Evolutionary conservation across 2,888 invertebrate genomes (phyloP).

Genomic region (Drosophila picticornis): DNA sequence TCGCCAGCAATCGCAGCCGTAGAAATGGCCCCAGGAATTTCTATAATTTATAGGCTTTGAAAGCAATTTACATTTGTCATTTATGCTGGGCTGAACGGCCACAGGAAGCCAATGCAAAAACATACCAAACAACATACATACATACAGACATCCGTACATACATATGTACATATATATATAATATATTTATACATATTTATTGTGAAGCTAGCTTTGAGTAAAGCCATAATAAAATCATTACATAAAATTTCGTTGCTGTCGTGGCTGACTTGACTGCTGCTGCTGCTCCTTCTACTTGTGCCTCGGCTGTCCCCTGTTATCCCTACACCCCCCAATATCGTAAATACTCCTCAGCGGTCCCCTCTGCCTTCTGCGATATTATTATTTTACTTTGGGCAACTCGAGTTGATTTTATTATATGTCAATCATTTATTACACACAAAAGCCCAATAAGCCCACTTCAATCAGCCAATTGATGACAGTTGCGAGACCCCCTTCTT

Average conservation of each 20-base stretch:
- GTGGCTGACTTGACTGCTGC: neutral
- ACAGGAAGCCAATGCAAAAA: slow-evolving; percentile 42
- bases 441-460: slow-evolving; percentile 40
- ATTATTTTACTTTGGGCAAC: slow-evolving; percentile 38
- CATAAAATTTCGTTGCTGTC: slow-evolving; percentile 51
- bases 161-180: neutral
- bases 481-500: neutral
- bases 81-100: slow-evolving; percentile 55
- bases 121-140: slow-evolving; percentile 4
- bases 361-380: slow-evolving; percentile 19
- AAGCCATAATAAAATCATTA: slow-evolving; percentile 67
- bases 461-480: slow-evolving; percentile 42
- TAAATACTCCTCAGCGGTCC: neutral
- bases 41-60: slow-evolving; percentile 78
- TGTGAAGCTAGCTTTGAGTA: slow-evolving; percentile 30
- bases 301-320: neutral
- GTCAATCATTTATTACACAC: slow-evolving; percentile 51
- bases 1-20: slow-evolving; percentile 73
- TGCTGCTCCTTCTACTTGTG: neutral
- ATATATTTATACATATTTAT: slow-evolving; percentile 31
- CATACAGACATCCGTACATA: neutral
- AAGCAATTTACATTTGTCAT: slow-evolving; percentile 75
- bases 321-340: neutral
- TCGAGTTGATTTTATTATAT: slow-evolving; percentile 56
- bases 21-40: slow-evolving; percentile 72